Percentiles rank a stretch among this genome's conserved stretches.
These are phyloP conservation scores for Unio delphinus DNA, from an alignment of 2,888 invertebrate genomes.

Conservation along the genomic window DNA sequence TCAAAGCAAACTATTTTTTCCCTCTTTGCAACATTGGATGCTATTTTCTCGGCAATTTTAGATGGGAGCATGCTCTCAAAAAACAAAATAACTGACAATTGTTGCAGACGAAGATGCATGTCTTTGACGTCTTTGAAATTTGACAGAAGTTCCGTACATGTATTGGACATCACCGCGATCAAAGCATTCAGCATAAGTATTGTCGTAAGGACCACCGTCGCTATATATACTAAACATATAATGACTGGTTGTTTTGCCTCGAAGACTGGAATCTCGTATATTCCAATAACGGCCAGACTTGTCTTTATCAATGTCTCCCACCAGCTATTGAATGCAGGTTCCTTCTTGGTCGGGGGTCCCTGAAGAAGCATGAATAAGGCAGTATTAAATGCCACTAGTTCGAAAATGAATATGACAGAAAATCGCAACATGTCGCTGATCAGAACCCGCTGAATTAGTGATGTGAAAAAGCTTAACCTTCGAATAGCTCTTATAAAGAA, in stretches of 20 bases:
- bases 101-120: too few relatives aligned
- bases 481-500: too few relatives aligned
- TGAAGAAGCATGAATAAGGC: constrained; percentile 51
- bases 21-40: too few relatives aligned
- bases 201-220: constrained; percentile 45
- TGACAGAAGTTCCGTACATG: too few relatives aligned
- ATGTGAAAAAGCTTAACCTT: too few relatives aligned
- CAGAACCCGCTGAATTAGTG: constrained; percentile 25
- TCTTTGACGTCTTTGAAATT: too few relatives aligned
- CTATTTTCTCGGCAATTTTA: too few relatives aligned
- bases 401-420: constrained; percentile 41
- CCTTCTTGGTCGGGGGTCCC: constrained; percentile 20
- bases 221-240: constrained; percentile 34
- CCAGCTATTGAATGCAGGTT: constrained; percentile 23
- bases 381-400: constrained; percentile 46
- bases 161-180: too few relatives aligned
- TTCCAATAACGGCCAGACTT: constrained; percentile 49
- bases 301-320: constrained; percentile 46
- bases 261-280: constrained; percentile 4
- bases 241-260: constrained; percentile 34
- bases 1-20: too few relatives aligned
- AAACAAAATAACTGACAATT: too few relatives aligned
- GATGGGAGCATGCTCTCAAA: too few relatives aligned
- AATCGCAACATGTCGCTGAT: constrained; percentile 44
- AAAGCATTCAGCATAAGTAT: constrained; percentile 50